Percentiles rank a stretch among this genome's conserved stretches.
Conservation (phyloP, 2,888 invertebrate species). For the Rotaria socialis region DNA sequence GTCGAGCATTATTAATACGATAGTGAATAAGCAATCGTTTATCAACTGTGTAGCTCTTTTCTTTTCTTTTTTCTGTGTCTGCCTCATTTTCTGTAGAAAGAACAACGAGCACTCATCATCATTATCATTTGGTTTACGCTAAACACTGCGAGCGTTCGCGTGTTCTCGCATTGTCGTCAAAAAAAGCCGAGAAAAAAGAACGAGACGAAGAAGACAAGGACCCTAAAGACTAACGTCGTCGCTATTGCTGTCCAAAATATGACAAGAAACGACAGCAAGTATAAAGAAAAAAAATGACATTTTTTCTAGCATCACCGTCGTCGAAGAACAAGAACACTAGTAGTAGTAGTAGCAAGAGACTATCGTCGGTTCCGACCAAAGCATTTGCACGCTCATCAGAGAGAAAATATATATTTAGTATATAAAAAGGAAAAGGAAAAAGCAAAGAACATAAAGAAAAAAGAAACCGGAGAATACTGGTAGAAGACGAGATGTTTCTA, state of each 20-base stretch:
- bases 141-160: background rate
- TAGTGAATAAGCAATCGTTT: conserved; percentile 7
- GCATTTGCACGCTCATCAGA: background rate
- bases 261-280: background rate
- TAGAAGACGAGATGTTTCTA: conserved; percentile 10
- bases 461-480: conserved; percentile 5
- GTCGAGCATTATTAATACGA: background rate
- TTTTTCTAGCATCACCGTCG: background rate
- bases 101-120: conserved; percentile 15
- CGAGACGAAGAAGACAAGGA: background rate
- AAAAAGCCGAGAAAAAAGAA: background rate
- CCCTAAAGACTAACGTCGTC: conserved; percentile 2
- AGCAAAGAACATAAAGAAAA: background rate
- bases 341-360: background rate
- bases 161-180: background rate
- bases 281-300: background rate
- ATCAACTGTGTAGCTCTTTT: background rate
- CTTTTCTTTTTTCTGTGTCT: background rate
- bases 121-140: conserved; percentile 10
- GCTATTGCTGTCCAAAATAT: conserved; percentile 11
- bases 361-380: conserved; percentile 17
- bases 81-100: background rate
- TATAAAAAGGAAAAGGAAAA: background rate
- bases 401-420: background rate
- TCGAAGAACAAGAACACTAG: background rate